Percentiles rank a stretch among this genome's conserved stretches.
Conservation (phyloP, 2,113 vertebrate species). For the Gambusia holbrooki region DNA sequence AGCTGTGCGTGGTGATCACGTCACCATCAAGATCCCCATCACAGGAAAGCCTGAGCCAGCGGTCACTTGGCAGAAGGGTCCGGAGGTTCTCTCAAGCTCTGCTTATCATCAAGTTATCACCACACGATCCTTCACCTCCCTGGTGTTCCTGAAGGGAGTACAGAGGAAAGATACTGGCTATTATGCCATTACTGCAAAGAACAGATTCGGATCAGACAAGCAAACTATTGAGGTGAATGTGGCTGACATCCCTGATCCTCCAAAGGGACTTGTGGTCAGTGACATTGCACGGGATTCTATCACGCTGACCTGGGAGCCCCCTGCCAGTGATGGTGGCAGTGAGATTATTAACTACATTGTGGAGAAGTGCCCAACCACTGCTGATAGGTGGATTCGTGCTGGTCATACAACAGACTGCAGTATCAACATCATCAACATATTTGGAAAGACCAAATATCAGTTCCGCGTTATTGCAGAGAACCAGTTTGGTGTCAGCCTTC, state of each 20-base stretch:
- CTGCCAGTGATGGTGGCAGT: conserved; percentile 93
- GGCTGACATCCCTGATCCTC: conserved; percentile 94
- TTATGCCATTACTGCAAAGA: conserved; percentile 96
- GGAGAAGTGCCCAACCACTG: conserved; percentile 94
- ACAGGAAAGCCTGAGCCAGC: conserved; percentile 94
- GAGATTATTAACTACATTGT: conserved; percentile 90
- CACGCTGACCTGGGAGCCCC: conserved; percentile 91
- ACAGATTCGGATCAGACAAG: conserved; percentile 96
- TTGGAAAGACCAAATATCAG: conserved; percentile 97
- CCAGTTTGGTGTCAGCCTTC: conserved; percentile 91
- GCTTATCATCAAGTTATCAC: conserved; percentile 95
- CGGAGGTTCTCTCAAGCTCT: conserved; percentile 96
- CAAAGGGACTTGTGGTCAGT: conserved; percentile 89
- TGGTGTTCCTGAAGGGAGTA: conserved; percentile 95
- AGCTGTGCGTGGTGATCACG: conserved; percentile 89
- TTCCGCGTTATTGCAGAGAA: conserved; percentile 98
- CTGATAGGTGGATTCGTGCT: conserved; percentile 95
- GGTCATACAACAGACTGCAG: conserved; percentile 89
- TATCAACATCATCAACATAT: conserved; percentile 92
- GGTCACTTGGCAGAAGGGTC: conserved; percentile 97
- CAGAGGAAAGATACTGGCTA: conserved; percentile 94
- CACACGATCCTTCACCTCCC: conserved; percentile 95
- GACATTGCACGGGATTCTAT: conserved; percentile 92
- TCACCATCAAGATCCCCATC: conserved; percentile 98
- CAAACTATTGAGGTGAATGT: conserved; percentile 97